phyloP scores from a whole-genome alignment of 2,888 invertebrate genomes.

The Stenchaetothrips biformis region DNA sequence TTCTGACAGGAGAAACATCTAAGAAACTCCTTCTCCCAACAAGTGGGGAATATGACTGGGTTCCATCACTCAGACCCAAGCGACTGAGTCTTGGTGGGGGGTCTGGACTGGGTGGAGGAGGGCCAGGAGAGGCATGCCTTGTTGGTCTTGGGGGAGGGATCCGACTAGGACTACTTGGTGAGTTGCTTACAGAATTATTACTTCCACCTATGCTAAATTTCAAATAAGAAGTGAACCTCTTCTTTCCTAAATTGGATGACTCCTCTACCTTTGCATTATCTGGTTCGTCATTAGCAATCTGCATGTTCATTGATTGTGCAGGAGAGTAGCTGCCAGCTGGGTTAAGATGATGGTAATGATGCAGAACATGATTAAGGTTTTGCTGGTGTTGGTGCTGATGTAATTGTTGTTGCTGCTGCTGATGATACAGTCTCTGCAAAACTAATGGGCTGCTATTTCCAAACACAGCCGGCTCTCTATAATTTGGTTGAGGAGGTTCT shows the following conservation, averaged over 20 bases:
- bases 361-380: slow-evolving; percentile 44
- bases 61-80: slow-evolving; percentile 36
- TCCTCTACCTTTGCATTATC: background rate
- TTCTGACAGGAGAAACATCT: slow-evolving; percentile 46
- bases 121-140: slow-evolving; percentile 34
- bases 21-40: slow-evolving; percentile 52
- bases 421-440: slow-evolving; percentile 71
- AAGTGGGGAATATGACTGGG: slow-evolving; percentile 50
- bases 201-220: slow-evolving; percentile 64
- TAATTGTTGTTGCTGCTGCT: slow-evolving; percentile 61
- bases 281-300: background rate
- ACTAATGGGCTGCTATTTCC: slow-evolving; percentile 75
- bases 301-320: slow-evolving; percentile 21
- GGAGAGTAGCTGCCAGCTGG: slow-evolving; percentile 30
- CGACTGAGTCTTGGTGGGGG: slow-evolving; percentile 53
- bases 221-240: slow-evolving; percentile 76
- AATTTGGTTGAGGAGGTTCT: slow-evolving; percentile 1
- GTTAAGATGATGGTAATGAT: slow-evolving; percentile 32
- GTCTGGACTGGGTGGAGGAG: slow-evolving; percentile 50
- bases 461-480: slow-evolving; percentile 41
- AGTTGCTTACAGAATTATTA: background rate
- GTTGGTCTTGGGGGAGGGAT: slow-evolving; percentile 44
- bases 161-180: slow-evolving; percentile 37
- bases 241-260: slow-evolving; percentile 51
- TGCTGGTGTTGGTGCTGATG: slow-evolving; percentile 50